These are phyloP conservation scores for Drosophila orena DNA, from an alignment of 1,140 invertebrate genomes.

Conservation along the genomic window DNA sequence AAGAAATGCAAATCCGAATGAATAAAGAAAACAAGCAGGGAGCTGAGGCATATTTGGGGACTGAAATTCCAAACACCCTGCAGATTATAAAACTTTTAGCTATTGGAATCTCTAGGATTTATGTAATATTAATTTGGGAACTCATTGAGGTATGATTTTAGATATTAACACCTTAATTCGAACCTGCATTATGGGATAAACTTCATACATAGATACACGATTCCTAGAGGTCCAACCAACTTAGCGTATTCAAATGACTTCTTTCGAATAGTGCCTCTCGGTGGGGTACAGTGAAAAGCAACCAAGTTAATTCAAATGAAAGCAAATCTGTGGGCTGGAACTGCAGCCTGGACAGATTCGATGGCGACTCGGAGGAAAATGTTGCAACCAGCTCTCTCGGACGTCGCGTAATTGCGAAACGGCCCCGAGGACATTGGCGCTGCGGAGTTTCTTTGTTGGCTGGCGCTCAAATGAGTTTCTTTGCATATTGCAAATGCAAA, in stretches of 20 bases:
- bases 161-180: no score
- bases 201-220: no score
- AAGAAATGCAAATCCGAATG: constrained; percentile 65
- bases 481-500: constrained; percentile 55
- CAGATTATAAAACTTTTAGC: neutral
- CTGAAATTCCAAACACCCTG: constrained; percentile 11
- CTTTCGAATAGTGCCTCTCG: neutral
- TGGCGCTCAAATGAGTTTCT: constrained; percentile 28
- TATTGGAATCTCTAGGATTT: neutral
- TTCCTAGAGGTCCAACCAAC: no score
- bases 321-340: constrained; percentile 57
- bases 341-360: constrained; percentile 17
- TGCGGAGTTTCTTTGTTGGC: constrained; percentile 22
- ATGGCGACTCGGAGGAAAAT: constrained; percentile 33
- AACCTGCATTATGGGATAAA: no score
- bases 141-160: no score
- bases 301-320: constrained; percentile 70
- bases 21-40: constrained; percentile 4
- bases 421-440: constrained; percentile 51
- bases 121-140: neutral
- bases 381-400: constrained; percentile 58
- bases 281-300: constrained; percentile 20
- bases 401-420: constrained; percentile 69
- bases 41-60: neutral
- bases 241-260: neutral